phyloP scores from a whole-genome alignment of 2,113 vertebrate species.

The Aythya baeri region DNA sequence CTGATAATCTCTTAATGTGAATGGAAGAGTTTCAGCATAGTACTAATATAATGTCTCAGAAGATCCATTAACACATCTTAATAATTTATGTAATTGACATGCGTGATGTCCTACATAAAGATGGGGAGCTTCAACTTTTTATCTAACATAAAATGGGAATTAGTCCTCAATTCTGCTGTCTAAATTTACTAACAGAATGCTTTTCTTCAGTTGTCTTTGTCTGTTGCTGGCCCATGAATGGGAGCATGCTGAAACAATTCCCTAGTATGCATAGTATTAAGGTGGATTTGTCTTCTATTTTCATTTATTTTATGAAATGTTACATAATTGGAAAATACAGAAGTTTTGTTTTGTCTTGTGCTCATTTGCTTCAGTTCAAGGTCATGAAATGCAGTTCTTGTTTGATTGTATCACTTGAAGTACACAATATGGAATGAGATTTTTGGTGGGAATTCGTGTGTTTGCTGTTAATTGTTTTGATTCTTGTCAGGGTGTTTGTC shows the following conservation, averaged over 20 bases:
- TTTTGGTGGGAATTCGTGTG: neutral
- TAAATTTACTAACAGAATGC: neutral
- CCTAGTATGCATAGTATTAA: neutral
- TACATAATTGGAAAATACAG: neutral
- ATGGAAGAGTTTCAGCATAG: neutral
- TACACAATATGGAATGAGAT: neutral
- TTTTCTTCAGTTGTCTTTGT: neutral
- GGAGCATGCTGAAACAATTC: neutral
- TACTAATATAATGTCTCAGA: neutral
- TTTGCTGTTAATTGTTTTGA: neutral
- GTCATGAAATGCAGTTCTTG: neutral
- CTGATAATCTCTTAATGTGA: neutral
- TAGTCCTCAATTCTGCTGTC: neutral
- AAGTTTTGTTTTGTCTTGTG: neutral
- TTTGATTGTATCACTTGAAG: neutral
- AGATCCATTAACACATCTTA: neutral
- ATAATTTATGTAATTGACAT: neutral
- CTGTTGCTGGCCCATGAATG: neutral
- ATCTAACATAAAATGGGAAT: neutral
- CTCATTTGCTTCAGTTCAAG: neutral
- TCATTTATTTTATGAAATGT: neutral
- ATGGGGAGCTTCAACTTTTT: neutral
- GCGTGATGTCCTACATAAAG: accelerated
- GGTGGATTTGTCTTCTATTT: neutral
- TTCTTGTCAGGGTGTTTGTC: neutral